Conservation (phyloP, 2,888 invertebrate genomes). For the Hirudinaria manillensis region DNA sequence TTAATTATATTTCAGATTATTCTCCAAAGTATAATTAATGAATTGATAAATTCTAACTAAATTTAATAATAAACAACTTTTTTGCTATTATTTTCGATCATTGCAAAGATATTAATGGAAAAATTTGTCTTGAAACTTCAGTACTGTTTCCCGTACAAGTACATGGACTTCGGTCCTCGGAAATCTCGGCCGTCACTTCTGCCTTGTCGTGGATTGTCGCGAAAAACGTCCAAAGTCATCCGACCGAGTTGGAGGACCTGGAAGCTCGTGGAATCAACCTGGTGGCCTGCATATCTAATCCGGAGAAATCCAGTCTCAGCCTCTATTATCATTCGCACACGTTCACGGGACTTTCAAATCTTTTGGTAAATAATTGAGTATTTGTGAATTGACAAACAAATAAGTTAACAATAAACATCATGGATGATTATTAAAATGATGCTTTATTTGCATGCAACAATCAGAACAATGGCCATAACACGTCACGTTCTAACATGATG, state of each 20-base stretch:
- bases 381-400: background rate
- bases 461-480: too few relatives aligned
- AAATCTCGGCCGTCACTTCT: background rate
- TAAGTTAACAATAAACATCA: background rate
- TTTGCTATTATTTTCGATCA: too few relatives aligned
- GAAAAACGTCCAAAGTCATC: background rate
- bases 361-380: background rate
- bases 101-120: too few relatives aligned
- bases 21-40: too few relatives aligned
- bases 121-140: background rate
- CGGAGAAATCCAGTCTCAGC: background rate
- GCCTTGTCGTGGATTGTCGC: constrained; percentile 2
- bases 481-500: too few relatives aligned
- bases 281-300: background rate
- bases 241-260: background rate
- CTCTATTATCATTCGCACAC: constrained; percentile 8
- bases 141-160: background rate
- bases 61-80: too few relatives aligned
- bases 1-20: too few relatives aligned
- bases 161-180: background rate
- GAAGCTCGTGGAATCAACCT: background rate
- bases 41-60: too few relatives aligned
- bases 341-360: background rate
- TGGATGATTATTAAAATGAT: background rate
- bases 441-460: background rate